Base-by-base conservation (phyloP, 2,888 invertebrate genomes). In the Sympetrum striolatum region DNA sequence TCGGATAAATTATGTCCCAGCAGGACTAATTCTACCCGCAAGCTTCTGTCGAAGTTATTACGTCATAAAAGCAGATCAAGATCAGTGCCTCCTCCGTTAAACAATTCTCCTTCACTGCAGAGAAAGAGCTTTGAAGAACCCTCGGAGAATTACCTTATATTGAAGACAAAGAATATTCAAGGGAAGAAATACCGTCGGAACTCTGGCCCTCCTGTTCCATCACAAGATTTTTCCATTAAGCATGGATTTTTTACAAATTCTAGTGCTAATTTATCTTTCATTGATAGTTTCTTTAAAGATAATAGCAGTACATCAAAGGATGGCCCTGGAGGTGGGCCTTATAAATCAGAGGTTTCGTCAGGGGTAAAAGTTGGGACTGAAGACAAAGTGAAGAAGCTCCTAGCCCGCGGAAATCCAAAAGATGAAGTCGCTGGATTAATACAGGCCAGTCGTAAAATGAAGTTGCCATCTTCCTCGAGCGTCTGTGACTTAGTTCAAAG, bases 121-220 rank as follows among this genome's bases (percentile, higher is more conserved):
- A 86, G 86, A 60, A 86, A 86, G 31, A 86, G 86, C 60, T 86
- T 86, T 25, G 86, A 86, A 86, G 86, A 86, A 60, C 64, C 86
- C 64, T 22, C 60, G 8, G 37, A 86, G 22, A 86, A 64, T n/a
- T 86, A 64, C 15, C 86, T 86, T 37, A 35, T 37, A 18, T 8
- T 86, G 37, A 64, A 64, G 18, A 60, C 86, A 15, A 86, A 86
- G 53, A 73, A 73, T 25, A 73, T 73, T 73, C 58, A 86, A n/a
- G 86, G 37, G n/a, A 86, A 86, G n/a, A 86, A 37, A 37, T n/a
- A 64, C 37, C 86, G 86, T 37, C 22, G 86, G 22, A 86, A 86
- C 53, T 86, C 86, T 37, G 86, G 86, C 12, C 86, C 86, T 22
- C 60, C 60, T 18, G 1, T 86, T 37, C 86, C 86, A 22, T 37